phyloP scores from a whole-genome alignment of 2,888 invertebrate species.

The Stegana nigrithorax region DNA sequence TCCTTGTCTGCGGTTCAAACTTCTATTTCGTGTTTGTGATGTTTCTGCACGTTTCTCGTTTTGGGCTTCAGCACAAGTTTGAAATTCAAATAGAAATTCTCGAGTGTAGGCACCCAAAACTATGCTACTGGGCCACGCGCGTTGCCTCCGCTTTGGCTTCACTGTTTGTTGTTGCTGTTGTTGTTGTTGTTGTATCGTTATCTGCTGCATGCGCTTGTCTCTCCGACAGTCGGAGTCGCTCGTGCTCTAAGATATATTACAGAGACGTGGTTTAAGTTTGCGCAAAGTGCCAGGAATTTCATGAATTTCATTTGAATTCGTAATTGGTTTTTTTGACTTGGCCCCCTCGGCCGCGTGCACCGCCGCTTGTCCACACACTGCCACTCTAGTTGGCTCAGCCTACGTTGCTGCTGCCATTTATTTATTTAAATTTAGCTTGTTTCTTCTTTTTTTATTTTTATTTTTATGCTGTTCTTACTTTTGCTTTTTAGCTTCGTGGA shows the following conservation, averaged over 20 bases:
- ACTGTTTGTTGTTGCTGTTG: background rate
- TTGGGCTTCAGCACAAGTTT: constrained; percentile 4
- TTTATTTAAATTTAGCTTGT: constrained; percentile 38
- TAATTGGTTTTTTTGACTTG: constrained; percentile 40
- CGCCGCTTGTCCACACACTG: background rate
- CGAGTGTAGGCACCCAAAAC: background rate
- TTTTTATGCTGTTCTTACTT: background rate
- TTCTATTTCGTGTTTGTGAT: background rate
- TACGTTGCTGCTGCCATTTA: constrained; percentile 33
- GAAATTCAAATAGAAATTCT: background rate
- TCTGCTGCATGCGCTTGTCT: background rate
- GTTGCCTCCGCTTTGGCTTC: background rate
- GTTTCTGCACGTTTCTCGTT: background rate
- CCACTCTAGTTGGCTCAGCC: constrained; percentile 1
- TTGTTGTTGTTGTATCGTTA: background rate
- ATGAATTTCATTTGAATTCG: constrained; percentile 52
- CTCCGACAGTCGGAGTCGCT: background rate
- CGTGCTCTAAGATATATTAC: constrained; percentile 35
- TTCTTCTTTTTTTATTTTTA: constrained; percentile 15
- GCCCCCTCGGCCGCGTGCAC: background rate
- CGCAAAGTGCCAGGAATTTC: constrained; percentile 40
- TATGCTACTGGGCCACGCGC: background rate
- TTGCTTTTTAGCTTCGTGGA: background rate
- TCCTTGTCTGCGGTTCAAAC: too few species aligned
- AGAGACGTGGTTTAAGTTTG: constrained; percentile 42